Percentiles rank a stretch among this genome's conserved stretches.
Evolutionary conservation across 2,797 vertebrate genomes (phyloP).

Genomic region (Adelosebastes latens): DNA sequence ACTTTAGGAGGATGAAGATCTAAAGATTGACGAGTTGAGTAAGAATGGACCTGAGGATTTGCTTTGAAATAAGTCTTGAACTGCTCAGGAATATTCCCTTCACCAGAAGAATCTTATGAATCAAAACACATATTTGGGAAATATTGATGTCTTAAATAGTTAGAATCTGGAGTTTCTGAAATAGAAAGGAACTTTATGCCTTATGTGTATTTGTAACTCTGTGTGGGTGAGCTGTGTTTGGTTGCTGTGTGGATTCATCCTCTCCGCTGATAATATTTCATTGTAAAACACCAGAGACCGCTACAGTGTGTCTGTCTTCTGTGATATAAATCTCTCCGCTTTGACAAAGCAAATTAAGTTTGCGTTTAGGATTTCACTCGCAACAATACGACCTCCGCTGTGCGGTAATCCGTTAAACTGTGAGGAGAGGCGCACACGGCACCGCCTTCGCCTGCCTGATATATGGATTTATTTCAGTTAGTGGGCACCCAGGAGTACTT

Average conservation of each 20-base stretch:
- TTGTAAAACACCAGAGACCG: neutral
- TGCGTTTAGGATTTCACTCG: slow-evolving; percentile 9
- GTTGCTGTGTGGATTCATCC: neutral
- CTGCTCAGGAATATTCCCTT: too few relatives aligned
- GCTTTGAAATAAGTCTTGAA: too few relatives aligned
- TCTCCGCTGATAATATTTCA: neutral
- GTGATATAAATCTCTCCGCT: slow-evolving; percentile 10
- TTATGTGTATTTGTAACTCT: neutral
- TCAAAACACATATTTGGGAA: too few relatives aligned
- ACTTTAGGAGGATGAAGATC: too few relatives aligned
- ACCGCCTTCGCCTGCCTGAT: slow-evolving; percentile 26
- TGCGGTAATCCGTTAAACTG: slow-evolving; percentile 26
- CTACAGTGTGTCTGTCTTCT: neutral
- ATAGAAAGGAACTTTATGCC: too few relatives aligned
- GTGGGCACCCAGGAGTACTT: slow-evolving; percentile 21
- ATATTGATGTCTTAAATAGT: too few relatives aligned
- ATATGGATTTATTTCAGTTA: slow-evolving; percentile 47
- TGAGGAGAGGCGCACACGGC: neutral
- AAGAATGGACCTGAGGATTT: too few relatives aligned
- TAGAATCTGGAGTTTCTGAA: too few relatives aligned
- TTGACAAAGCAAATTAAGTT: neutral
- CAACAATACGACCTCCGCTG: slow-evolving; percentile 15
- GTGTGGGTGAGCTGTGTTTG: neutral
- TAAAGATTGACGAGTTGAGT: too few relatives aligned
- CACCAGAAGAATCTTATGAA: too few relatives aligned